Percentiles rank a stretch among this genome's conserved stretches.
Evolutionary conservation across 1,140 invertebrate genomes (phyloP).

Genomic region (Drosophila melanica): DNA sequence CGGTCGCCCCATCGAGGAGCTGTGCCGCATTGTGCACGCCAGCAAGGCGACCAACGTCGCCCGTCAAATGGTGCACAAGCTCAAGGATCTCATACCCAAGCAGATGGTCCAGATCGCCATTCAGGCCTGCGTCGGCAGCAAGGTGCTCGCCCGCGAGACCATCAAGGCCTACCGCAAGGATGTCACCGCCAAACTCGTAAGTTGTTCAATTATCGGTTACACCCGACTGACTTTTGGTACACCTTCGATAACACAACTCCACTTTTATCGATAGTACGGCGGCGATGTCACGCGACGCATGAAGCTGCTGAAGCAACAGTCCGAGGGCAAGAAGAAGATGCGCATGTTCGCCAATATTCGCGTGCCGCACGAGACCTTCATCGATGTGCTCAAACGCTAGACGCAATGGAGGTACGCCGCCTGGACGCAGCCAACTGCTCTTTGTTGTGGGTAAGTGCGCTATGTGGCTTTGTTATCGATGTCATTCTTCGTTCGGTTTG

Average conservation of each 20-base stretch:
- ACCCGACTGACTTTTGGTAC: no score
- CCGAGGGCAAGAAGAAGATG: constrained; percentile 97
- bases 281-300: constrained; percentile 95
- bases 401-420: not conserved
- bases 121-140: constrained; percentile 93
- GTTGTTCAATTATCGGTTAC: constrained; percentile 73
- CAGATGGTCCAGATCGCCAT: constrained; percentile 95
- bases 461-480: constrained; percentile 12
- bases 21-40: constrained; percentile 92
- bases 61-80: constrained; percentile 89
- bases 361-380: constrained; percentile 96
- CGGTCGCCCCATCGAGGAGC: constrained; percentile 92
- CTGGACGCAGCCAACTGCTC: not conserved
- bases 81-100: constrained; percentile 95
- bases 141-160: constrained; percentile 94
- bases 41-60: constrained; percentile 88
- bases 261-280: constrained; percentile 89
- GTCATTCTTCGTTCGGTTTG: not conserved
- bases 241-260: constrained; percentile 19
- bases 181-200: constrained; percentile 96
- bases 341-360: constrained; percentile 95
- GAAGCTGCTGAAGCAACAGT: constrained; percentile 95
- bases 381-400: constrained; percentile 94
- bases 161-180: constrained; percentile 95
- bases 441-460: constrained; percentile 21